phyloP scores from a whole-genome alignment of 2,797 vertebrate species.

The Sebastes minor region DNA sequence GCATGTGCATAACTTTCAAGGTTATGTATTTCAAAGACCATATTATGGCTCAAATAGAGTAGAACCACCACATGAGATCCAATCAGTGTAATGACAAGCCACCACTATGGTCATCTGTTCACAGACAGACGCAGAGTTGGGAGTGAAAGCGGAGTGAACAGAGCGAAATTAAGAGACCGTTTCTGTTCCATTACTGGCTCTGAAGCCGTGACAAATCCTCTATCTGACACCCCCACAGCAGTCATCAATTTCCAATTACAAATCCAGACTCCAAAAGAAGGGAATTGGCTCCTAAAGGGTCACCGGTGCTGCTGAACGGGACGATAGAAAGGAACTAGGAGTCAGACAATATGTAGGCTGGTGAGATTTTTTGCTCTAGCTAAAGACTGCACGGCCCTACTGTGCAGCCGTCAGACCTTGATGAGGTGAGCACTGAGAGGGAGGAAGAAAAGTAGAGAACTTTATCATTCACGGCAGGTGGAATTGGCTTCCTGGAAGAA shows the following conservation, averaged over 20 bases:
- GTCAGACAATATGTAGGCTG: not conserved
- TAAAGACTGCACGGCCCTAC: slow-evolving; percentile 2
- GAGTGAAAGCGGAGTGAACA: not conserved
- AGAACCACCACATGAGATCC: not conserved
- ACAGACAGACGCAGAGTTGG: not conserved
- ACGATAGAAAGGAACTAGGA: slow-evolving; percentile 8
- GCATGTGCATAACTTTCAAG: not conserved
- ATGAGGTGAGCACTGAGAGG: slow-evolving; percentile 29
- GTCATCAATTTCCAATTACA: slow-evolving; percentile 66
- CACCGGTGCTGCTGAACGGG: slow-evolving; percentile 5
- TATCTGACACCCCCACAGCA: slow-evolving; percentile 24
- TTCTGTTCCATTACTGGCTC: slow-evolving; percentile 32
- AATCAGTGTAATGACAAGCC: not conserved
- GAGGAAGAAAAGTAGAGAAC: slow-evolving; percentile 31
- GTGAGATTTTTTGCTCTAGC: not conserved
- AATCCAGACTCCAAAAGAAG: slow-evolving; percentile 35
- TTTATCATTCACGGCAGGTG: slow-evolving; percentile 55
- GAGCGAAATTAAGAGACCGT: slow-evolving; percentile 7
- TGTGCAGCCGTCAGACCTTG: slow-evolving; percentile 20
- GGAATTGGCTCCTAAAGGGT: slow-evolving; percentile 48
- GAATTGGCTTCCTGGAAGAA: slow-evolving; percentile 50
- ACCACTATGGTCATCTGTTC: not conserved
- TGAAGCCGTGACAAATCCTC: slow-evolving; percentile 51
- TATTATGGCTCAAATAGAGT: not conserved
- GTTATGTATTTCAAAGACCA: not conserved